A percentile compares a stretch with the other conserved stretches of the same genome.
Evolutionary conservation across 2,888 invertebrate genomes (phyloP).

Genomic region (Heteropelma amictum): DNA sequence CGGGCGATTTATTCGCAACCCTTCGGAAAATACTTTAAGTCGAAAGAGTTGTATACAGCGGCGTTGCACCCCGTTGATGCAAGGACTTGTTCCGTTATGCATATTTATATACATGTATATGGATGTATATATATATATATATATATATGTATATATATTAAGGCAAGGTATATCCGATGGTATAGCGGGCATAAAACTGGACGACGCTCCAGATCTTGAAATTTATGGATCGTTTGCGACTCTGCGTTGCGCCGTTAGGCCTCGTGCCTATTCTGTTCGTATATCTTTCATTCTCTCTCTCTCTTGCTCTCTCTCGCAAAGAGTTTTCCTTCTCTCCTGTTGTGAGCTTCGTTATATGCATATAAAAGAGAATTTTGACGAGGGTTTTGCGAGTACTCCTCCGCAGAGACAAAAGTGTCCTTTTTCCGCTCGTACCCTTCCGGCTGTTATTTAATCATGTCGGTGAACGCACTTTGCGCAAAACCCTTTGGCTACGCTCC

Average conservation of each 20-base stretch:
- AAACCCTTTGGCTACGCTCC: slow-evolving; percentile 44
- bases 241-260: slow-evolving; percentile 29
- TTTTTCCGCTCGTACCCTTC: slow-evolving; percentile 20
- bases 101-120: no score
- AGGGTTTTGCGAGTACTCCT: slow-evolving; percentile 17
- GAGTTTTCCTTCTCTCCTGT: not conserved
- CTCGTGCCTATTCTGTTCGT: slow-evolving; percentile 36
- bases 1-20: slow-evolving; percentile 30
- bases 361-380: slow-evolving; percentile 27
- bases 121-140: not conserved
- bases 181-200: slow-evolving; percentile 7
- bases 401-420: not conserved
- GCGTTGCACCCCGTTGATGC: slow-evolving; percentile 6
- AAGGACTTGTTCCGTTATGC: slow-evolving; percentile 24
- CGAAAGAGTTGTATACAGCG: slow-evolving; percentile 45
- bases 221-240: slow-evolving; percentile 32
- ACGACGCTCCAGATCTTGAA: slow-evolving; percentile 41
- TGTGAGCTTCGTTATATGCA: no score
- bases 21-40: slow-evolving; percentile 25
- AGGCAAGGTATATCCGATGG: not conserved
- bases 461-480: slow-evolving; percentile 44
- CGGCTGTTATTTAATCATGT: slow-evolving; percentile 16
- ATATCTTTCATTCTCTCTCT: slow-evolving; percentile 19
- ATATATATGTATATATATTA: not conserved
- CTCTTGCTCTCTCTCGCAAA: slow-evolving; percentile 6